Conservation (phyloP, 2,888 invertebrate species). For the Drosophila algonquin region DNA sequence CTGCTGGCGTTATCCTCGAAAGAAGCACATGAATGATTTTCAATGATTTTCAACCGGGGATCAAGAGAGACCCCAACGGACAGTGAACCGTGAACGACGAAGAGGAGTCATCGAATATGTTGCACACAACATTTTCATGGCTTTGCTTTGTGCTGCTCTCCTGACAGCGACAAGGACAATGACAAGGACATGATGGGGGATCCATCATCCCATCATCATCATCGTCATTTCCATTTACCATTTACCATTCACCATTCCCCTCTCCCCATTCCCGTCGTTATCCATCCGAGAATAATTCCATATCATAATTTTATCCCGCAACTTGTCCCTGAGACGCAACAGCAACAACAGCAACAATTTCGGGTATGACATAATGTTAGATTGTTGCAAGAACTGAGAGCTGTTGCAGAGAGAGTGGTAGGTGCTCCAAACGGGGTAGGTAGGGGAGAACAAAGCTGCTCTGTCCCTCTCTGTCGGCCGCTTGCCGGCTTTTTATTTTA, state of each 20-base stretch:
- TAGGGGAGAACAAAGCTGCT: background rate
- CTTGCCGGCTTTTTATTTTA: constrained; percentile 1
- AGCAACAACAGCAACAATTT: background rate
- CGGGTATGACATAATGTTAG: constrained; percentile 10
- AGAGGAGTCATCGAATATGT: background rate
- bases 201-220: background rate
- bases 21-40: background rate
- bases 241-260: background rate
- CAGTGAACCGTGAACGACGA: background rate
- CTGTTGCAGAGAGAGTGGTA: background rate
- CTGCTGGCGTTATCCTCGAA: background rate
- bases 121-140: background rate
- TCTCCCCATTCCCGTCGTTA: background rate
- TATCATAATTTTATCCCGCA: constrained; percentile 27
- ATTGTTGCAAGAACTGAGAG: constrained; percentile 1
- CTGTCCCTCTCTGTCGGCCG: background rate
- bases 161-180: constrained; percentile 30
- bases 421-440: background rate
- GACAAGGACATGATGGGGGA: constrained; percentile 37
- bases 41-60: background rate
- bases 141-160: constrained; percentile 14
- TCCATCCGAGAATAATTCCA: constrained; percentile 27
- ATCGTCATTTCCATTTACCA: constrained; percentile 3
- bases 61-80: background rate
- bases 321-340: background rate